Conservation (phyloP, 2,888 invertebrate species). For the Hirtodrosophila duncani region DNA sequence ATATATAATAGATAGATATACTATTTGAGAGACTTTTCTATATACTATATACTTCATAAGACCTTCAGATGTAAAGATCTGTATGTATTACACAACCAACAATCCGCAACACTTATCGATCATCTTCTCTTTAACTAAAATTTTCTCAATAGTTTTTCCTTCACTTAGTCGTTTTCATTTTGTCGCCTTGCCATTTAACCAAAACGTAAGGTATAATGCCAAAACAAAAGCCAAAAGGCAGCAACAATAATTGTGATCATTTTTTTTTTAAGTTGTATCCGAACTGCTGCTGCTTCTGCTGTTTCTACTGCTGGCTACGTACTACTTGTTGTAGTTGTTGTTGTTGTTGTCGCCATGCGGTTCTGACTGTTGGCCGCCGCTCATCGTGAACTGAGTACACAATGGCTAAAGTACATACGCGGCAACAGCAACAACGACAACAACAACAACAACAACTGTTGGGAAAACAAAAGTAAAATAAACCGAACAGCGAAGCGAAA, state of each 20-base stretch:
- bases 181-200: background rate
- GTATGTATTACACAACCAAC: too few species aligned
- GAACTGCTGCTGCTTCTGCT: slow-evolving; percentile 22
- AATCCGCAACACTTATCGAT: too few species aligned
- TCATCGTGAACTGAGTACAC: slow-evolving; percentile 65
- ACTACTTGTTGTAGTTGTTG: slow-evolving; percentile 5
- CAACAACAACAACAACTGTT: slow-evolving; percentile 20
- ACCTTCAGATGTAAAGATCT: too few species aligned
- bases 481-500: slow-evolving; percentile 54
- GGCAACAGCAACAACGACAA: slow-evolving; percentile 32
- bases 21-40: too few species aligned
- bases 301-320: too few species aligned
- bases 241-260: slow-evolving; percentile 25
- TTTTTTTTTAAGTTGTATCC: slow-evolving; percentile 15
- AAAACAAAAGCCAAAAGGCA: slow-evolving; percentile 32
- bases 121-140: too few species aligned
- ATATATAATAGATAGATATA: too few species aligned
- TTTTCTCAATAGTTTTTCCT: too few species aligned
- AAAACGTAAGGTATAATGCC: background rate
- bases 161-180: too few species aligned
- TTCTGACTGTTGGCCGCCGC: slow-evolving; percentile 15
- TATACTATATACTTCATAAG: too few species aligned
- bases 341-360: slow-evolving; percentile 43
- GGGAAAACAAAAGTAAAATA: slow-evolving; percentile 56
- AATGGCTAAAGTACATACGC: slow-evolving; percentile 64